Evolutionary conservation across 2,888 invertebrate species (phyloP), one percentile per base, ranked within the genome.

Genomic region (Lysandra coridon): DNA sequence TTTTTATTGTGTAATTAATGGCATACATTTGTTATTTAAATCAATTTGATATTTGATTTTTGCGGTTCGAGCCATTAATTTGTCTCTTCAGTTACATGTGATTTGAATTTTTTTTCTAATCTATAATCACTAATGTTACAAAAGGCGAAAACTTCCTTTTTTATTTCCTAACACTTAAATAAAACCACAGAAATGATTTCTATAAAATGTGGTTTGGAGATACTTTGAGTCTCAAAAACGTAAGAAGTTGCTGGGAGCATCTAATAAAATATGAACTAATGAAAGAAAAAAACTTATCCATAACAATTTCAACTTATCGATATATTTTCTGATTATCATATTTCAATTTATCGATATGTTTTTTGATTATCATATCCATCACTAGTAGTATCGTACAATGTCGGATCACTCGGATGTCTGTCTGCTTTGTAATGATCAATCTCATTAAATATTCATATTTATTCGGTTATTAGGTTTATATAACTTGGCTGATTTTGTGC

Each of bases 371-470:
- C 69, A 33, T 5, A 17, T 69, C 69, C 69, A 69, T 69, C 37
- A 33, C 69, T 33, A 69, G 5, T 33, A n/a, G 33, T 14, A 2
- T 6, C n/a, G n/a, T 14, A 69, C 5, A 69, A 37, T 37, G 3
- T 69, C 64, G 3, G 30, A 23, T 64, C 69, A 37, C 30, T 69
- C 33, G 33, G 64, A 69, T 69, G 10, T 12, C 14, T 69, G 33
- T 69, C 17, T 69, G 69, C 33, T 4, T 69, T 37, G 69, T 69
- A 33, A 69, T 69, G 33, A 33, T 69, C 33, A 33, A 69, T 33
- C 64, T 64, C 64, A 37, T 69, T 69, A 69, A 14, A 69, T 69
- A 69, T 69, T 69, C 69, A 69, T 69, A 69, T 69, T 33, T 69
- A 37, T 37, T 33, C 33, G 33, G 69, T 69, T 33, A 69, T 69